Base-by-base conservation (phyloP, 1,140 invertebrate genomes). In the Anoplophora glabripennis region DNA sequence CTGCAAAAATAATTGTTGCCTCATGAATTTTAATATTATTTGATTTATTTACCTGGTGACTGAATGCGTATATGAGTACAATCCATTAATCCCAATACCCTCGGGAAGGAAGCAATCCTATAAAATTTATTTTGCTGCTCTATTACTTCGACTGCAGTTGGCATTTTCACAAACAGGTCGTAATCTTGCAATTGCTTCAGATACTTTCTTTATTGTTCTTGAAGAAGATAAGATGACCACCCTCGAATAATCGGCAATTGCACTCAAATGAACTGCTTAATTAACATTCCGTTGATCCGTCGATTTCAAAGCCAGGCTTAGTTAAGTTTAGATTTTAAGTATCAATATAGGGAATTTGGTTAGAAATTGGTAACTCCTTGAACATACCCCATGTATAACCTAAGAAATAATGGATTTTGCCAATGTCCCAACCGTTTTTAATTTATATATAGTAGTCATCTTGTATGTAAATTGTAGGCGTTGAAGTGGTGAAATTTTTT, bases 41-140 rank as follows among this genome's bases (percentile, higher is more conserved):
- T 41, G n/a, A 8, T 17, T 12, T 42, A 42, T 17, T 40, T 42
- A 37, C 55, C 55, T 57, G 45, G 55, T 34, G 55, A 57, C 46
- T 57, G 44, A 37, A 57, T 57, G 47, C 38, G 47, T 36, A 49
- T 38, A 49, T 57, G 55, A 11, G 46, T 51, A 53, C 65, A 18
- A 63, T 63, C 14, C 17, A 53, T 17, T 41, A 12, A 40, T 41
- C 35, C 52, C n/a, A 53, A 10, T 8, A 53, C 51, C 40, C 17
- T 53, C 10, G 34, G 52, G 15, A 53, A 53, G 40, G 12, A 17
- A 12, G 37, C 52, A 41, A 40, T 53, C 0, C 28, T 40, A 21
- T 35, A 37, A 40, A 52, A 52, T 14, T 52, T 18, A 11, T 33
- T 35, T 36, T 12, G 7, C 1, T 15, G 12, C 7, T 52, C 7